phyloP scores from a whole-genome alignment of 2,888 invertebrate species.

The Listrodromus nycthemerus region DNA sequence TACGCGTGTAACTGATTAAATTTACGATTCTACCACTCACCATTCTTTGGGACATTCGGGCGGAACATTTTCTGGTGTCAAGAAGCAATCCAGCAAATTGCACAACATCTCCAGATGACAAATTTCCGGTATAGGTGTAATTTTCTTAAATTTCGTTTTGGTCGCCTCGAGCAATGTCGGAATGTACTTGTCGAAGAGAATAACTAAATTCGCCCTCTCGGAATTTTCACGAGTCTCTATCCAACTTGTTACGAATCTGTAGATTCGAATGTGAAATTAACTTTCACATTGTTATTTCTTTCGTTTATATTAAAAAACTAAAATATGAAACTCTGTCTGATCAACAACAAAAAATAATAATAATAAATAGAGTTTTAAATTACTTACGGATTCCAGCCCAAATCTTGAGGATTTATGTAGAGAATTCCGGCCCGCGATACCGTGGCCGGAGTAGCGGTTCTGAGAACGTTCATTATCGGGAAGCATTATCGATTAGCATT shows the following conservation, averaged over 20 bases:
- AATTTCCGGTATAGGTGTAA: constrained; percentile 96
- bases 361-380: constrained; percentile 41
- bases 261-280: constrained; percentile 35
- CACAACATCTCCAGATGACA: constrained; percentile 96
- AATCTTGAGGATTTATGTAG: constrained; percentile 96
- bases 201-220: constrained; percentile 92
- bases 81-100: constrained; percentile 93
- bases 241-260: constrained; percentile 95
- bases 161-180: constrained; percentile 92
- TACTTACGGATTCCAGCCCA: constrained; percentile 97
- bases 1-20: not conserved
- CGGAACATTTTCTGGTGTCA: constrained; percentile 92
- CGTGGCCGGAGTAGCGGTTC: constrained; percentile 97
- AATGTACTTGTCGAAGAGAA: constrained; percentile 97
- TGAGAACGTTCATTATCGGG: constrained; percentile 73
- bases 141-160: constrained; percentile 92
- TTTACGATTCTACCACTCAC: constrained; percentile 80
- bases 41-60: constrained; percentile 96
- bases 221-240: constrained; percentile 91
- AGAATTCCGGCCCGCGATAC: constrained; percentile 97
- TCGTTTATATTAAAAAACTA: not conserved
- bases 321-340: not conserved
- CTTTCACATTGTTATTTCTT: not conserved
- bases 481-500: constrained; percentile 28
- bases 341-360: not conserved